Conservation (phyloP, 2,797 vertebrate genomes). For the Cossypha polioptera region DNA sequence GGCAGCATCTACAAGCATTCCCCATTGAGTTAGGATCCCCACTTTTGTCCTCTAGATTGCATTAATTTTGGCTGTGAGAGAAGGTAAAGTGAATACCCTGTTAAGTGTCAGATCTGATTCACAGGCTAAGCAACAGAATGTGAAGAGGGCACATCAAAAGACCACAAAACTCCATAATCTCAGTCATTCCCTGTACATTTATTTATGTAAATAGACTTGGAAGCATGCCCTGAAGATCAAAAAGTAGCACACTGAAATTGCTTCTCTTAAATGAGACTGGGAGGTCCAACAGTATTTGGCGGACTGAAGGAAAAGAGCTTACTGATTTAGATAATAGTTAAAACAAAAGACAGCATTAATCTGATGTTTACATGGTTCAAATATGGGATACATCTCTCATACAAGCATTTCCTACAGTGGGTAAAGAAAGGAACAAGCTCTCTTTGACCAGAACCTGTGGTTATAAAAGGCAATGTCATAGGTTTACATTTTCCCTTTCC, state of each 20-base stretch:
- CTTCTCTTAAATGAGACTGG: not conserved
- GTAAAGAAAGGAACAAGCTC: not conserved
- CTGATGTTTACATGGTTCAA: not conserved
- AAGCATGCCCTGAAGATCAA: conserved; percentile 1
- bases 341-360: not conserved
- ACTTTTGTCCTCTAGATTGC: not conserved
- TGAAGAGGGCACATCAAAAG: not conserved
- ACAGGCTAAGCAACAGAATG: not conserved
- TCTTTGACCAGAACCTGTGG: not conserved
- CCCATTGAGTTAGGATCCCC: not conserved
- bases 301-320: not conserved
- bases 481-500: not conserved
- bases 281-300: not conserved
- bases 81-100: not conserved
- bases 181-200: not conserved
- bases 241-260: not conserved
- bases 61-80: not conserved
- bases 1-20: not conserved
- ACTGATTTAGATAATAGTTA: not conserved
- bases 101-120: not conserved
- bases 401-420: not conserved
- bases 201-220: conserved; percentile 4
- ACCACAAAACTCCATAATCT: not conserved
- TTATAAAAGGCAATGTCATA: not conserved
- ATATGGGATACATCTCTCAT: not conserved